phyloP scores from a whole-genome alignment of 2,888 invertebrate genomes.

The Scotopteryx bipunctaria region DNA sequence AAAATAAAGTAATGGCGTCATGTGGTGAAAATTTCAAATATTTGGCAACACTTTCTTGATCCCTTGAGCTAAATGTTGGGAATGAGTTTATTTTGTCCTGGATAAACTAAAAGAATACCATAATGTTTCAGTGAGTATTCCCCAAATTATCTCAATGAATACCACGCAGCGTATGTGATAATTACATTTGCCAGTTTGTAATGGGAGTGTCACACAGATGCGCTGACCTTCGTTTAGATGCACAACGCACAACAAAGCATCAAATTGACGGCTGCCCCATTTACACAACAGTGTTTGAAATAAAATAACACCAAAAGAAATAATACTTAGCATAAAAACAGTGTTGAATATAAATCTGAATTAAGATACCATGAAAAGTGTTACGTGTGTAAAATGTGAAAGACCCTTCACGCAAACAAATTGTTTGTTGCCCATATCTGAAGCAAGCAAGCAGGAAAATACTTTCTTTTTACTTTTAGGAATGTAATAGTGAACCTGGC shows the following conservation, averaged over 20 bases:
- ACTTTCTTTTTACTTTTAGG: conserved; percentile 81
- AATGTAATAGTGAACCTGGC: conserved; percentile 64
- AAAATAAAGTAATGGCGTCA: conserved; percentile 47
- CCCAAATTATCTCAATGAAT: conserved; percentile 39
- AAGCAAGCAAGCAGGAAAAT: conserved; percentile 62
- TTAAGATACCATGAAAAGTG: conserved; percentile 47
- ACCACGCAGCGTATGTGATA: conserved; percentile 15
- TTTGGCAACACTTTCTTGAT: conserved; percentile 68
- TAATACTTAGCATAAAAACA: conserved; percentile 1
- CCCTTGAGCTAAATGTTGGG: conserved; percentile 78
- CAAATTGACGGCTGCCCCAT: conserved; percentile 84
- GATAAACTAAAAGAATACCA: conserved; percentile 60
- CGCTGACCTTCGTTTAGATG: conserved; percentile 84
- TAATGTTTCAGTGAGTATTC: conserved; percentile 80
- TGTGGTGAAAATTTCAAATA: conserved; percentile 48
- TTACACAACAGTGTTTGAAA: conserved; percentile 78
- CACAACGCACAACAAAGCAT: conserved; percentile 85
- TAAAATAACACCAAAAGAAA: conserved; percentile 18
- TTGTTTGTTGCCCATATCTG: conserved; percentile 67
- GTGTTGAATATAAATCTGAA: conserved; percentile 2
- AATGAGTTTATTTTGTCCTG: conserved; percentile 78
- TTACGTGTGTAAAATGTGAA: conserved; percentile 69
- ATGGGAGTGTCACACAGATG: conserved; percentile 80
- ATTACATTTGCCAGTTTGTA: conserved; percentile 49
- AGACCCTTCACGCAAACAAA: conserved; percentile 71